Base-by-base conservation (phyloP, 2,113 vertebrate genomes). In the Megaptera novaeangliae region DNA sequence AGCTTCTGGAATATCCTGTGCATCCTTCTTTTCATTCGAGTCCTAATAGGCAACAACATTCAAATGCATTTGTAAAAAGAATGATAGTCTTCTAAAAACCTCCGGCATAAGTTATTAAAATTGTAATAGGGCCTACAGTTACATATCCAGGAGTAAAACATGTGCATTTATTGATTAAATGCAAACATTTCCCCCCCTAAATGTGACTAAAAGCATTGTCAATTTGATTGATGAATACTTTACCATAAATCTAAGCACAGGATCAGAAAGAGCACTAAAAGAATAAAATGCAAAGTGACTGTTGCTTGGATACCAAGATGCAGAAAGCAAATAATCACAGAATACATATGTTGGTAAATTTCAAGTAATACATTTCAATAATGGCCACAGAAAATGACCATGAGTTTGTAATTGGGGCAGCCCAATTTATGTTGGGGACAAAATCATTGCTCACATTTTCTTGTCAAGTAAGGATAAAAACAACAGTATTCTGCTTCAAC, bases 151-250 rank as follows among this genome's bases (percentile, higher is more conserved):
- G 0, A 88, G 55, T 77, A 89, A 63, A 91, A 78, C 3, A 10
- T 85, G 1, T 57, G 1, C 6, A 93, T 96, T 98, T 74, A 78
- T 94, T 96, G 49, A 97, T 97, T 46, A 96, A 8, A 88, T 94
- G 68, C 91, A 64, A 89, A 18, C n/a, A 94, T 27, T 57, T 8
- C 31, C 36, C 46, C 61, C 68, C n/a, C 39, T 52, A 64, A 92
- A 88, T 91, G 59, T 90, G 69, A 91, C 87, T 97, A 97, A 98
- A 66, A 95, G 39, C 46, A 96, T 57, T 96, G 88, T 6, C 97
- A 90, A 63, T 94, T 91, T 96, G 29, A 92, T 94, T 97, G 96
- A 95, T 64, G 92, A 94, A 75, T 0, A 25, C 8, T 71, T 97
- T 93, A 80, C 61, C 69, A 68, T 96, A 95, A 59, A 86, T 98